phyloP scores from a whole-genome alignment of 1,140 invertebrate species.

The Propsilocerus akamusi region DNA sequence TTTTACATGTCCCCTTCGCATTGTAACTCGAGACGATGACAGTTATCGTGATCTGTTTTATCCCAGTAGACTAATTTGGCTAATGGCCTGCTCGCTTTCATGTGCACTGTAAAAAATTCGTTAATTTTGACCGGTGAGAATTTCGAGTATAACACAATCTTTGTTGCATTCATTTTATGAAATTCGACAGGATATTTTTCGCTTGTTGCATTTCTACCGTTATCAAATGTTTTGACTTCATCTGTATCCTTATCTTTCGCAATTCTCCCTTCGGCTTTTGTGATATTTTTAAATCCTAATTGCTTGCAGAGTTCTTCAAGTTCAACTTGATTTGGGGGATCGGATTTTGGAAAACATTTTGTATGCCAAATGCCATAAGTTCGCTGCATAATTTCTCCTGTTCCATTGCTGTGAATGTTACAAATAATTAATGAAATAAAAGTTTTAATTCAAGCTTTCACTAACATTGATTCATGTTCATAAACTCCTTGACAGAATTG shows the following conservation, averaged over 20 bases:
- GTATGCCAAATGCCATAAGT: slow-evolving; percentile 37
- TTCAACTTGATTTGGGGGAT: slow-evolving; percentile 16
- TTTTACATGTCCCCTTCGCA: too few relatives aligned
- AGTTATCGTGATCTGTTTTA: slow-evolving; percentile 15
- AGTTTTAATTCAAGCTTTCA: slow-evolving; percentile 11
- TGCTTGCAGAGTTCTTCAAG: slow-evolving; percentile 25
- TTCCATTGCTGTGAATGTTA: slow-evolving; percentile 21
- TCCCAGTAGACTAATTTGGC: slow-evolving; percentile 19
- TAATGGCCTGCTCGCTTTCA: slow-evolving; percentile 20
- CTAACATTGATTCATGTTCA: slow-evolving; percentile 12
- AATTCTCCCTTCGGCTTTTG: slow-evolving; percentile 15
- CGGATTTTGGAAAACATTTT: slow-evolving; percentile 29
- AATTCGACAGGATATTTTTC: neutral
- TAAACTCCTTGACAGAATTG: slow-evolving; percentile 26
- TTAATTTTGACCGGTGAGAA: slow-evolving; percentile 20
- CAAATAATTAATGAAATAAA: slow-evolving; percentile 9
- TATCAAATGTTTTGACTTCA: slow-evolving; percentile 14
- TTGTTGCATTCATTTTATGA: slow-evolving; percentile 11
- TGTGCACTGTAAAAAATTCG: slow-evolving; percentile 16
- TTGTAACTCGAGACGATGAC: slow-evolving; percentile 15
- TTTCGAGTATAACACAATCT: slow-evolving; percentile 17
- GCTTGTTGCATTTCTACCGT: slow-evolving; percentile 9
- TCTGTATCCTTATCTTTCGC: slow-evolving; percentile 18
- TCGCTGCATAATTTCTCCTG: slow-evolving; percentile 31
- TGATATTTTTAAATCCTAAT: slow-evolving; percentile 23